These are phyloP conservation scores for Oconnorella tubifera DNA, from an alignment of 2,888 invertebrate genomes.

Conservation along the genomic window DNA sequence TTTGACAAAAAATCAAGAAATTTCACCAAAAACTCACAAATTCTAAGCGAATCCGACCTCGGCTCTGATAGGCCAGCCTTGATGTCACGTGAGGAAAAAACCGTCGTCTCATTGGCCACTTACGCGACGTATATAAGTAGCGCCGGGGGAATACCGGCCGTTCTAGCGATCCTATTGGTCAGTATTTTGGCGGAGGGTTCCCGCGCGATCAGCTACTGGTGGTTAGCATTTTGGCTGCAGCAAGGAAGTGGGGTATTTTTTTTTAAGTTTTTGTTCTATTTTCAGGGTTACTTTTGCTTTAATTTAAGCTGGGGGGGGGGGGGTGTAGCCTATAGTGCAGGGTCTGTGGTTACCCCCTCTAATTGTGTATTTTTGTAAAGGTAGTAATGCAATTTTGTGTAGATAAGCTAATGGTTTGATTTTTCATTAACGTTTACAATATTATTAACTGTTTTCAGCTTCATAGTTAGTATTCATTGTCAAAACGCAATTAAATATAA, in stretches of 20 bases:
- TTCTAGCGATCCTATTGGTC: slow-evolving; percentile 41
- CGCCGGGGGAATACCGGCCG: slow-evolving; percentile 41
- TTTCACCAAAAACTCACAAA: too few relatives aligned
- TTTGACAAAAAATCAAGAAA: too few relatives aligned
- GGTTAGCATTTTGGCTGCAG: slow-evolving; percentile 62
- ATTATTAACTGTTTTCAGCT: too few relatives aligned
- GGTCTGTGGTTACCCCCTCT: too few relatives aligned
- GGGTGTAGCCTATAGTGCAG: too few relatives aligned
- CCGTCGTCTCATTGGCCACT: slow-evolving; percentile 54
- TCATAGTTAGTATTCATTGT: too few relatives aligned
- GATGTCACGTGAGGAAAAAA: slow-evolving; percentile 55
- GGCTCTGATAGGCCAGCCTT: slow-evolving; percentile 46
- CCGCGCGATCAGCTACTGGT: slow-evolving; percentile 63
- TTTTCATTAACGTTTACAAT: too few relatives aligned
- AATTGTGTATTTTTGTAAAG: too few relatives aligned
- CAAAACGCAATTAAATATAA: too few relatives aligned
- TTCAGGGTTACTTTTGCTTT: too few relatives aligned
- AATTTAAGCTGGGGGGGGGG: too few relatives aligned
- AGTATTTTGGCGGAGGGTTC: slow-evolving; percentile 61
- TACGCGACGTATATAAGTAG: slow-evolving; percentile 61
- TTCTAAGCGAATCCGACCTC: slow-evolving; percentile 34
- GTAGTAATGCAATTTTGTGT: slow-evolving; percentile 45
- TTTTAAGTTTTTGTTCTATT: too few relatives aligned
- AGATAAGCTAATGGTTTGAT: neutral
- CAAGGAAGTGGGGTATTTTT: slow-evolving; percentile 54